These are phyloP conservation scores for Motacilla tschutschensis DNA, from an alignment of 2,113 vertebrate species.

Conservation along the genomic window DNA sequence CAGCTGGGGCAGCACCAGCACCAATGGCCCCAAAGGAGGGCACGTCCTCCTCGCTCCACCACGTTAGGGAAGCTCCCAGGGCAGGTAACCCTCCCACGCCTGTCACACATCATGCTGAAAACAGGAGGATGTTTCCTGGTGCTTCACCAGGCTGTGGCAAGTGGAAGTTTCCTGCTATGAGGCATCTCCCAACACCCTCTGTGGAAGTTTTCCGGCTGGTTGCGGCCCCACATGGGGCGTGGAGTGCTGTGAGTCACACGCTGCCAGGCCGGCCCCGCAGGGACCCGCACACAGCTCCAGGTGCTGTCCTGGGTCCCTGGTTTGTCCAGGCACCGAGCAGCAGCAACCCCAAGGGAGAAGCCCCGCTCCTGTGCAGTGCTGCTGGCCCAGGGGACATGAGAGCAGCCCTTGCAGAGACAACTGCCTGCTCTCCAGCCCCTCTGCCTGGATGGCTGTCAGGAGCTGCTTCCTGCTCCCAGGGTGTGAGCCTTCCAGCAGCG, in stretches of 20 bases:
- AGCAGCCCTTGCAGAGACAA: neutral
- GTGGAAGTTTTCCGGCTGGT: neutral
- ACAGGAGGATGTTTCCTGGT: neutral
- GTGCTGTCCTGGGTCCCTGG: neutral
- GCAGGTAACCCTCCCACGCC: neutral
- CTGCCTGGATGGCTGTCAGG: neutral
- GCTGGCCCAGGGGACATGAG: fast-evolving
- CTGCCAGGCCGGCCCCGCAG: fast-evolving
- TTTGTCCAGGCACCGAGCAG: neutral
- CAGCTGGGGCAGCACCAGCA: neutral
- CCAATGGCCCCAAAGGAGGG: fast-evolving
- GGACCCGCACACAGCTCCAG: fast-evolving
- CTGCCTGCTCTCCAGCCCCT: neutral
- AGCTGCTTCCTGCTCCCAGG: neutral
- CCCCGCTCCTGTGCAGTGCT: fast-evolving
- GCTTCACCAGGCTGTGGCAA: neutral
- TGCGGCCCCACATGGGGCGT: neutral
- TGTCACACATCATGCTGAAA: neutral
- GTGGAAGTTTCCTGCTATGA: slow-evolving; percentile 37
- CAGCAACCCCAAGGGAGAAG: neutral
- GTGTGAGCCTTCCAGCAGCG: fast-evolving
- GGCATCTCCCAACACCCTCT: neutral
- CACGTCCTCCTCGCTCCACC: fast-evolving
- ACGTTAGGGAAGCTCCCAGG: neutral
- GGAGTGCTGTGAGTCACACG: neutral